These are phyloP conservation scores for Tribolium madens DNA, from an alignment of 1,140 invertebrate genomes.

Conservation along the genomic window DNA sequence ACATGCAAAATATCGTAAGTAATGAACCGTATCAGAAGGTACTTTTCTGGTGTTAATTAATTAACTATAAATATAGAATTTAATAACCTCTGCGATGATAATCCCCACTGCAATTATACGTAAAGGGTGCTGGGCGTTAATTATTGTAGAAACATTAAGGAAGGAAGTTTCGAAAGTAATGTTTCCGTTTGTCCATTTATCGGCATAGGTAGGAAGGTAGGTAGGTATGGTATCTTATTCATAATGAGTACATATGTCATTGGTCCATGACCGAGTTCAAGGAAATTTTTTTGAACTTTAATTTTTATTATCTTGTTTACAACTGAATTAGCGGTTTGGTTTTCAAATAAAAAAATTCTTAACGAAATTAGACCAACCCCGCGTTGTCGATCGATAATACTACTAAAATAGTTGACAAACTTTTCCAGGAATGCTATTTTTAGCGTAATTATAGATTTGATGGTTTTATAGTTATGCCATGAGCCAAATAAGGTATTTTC, in stretches of 20 bases:
- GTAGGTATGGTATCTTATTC: neutral
- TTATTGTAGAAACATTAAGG: neutral
- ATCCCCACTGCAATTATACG: too few relatives aligned
- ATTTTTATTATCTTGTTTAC: conserved; percentile 13
- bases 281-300: conserved; percentile 15
- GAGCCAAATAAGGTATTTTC: neutral
- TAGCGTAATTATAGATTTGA: neutral
- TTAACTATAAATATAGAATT: too few relatives aligned
- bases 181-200: neutral
- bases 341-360: neutral
- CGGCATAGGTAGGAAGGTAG: conserved; percentile 3
- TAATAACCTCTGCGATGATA: too few relatives aligned
- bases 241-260: conserved; percentile 18
- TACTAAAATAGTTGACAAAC: conserved; percentile 21
- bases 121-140: too few relatives aligned
- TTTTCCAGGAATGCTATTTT: conserved; percentile 14
- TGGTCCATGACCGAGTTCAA: conserved; percentile 27
- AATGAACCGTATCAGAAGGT: too few relatives aligned
- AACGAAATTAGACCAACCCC: conserved; percentile 2
- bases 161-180: neutral
- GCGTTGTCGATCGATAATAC: neutral
- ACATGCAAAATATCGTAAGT: too few relatives aligned
- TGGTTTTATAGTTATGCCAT: neutral
- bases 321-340: neutral
- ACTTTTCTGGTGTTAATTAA: too few relatives aligned